Percentiles rank a stretch among this genome's conserved stretches.
Evolutionary conservation across 2,113 vertebrate species (phyloP).

Genomic region (Brachirus orientalis): DNA sequence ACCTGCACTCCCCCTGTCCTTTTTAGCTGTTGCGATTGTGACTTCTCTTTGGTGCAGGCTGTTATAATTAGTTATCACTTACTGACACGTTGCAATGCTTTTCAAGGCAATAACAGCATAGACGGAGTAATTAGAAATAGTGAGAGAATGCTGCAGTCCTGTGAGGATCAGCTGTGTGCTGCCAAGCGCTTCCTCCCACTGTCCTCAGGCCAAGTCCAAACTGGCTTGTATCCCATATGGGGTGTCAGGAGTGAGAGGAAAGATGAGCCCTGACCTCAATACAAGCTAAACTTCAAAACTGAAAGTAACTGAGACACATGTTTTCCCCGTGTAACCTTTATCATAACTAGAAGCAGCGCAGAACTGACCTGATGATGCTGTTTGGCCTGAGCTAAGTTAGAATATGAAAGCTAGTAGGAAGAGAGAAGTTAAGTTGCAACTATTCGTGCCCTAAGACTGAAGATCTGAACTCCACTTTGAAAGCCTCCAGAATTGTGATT

Average conservation of each 20-base stretch:
- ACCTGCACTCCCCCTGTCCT: too few species aligned
- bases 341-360: slow-evolving; percentile 14
- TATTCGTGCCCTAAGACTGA: too few species aligned
- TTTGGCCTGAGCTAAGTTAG: slow-evolving; percentile 3
- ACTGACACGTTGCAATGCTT: slow-evolving; percentile 25
- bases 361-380: not conserved
- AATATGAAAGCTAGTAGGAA: not conserved
- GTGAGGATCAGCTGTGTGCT: slow-evolving; percentile 66
- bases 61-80: not conserved
- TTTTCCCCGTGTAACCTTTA: slow-evolving; percentile 29
- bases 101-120: slow-evolving; percentile 1
- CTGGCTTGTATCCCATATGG: slow-evolving; percentile 35
- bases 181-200: slow-evolving; percentile 5
- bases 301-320: slow-evolving; percentile 8
- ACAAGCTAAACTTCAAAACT: slow-evolving; percentile 35
- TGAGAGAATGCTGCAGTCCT: slow-evolving; percentile 24
- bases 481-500: too few species aligned
- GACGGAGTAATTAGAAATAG: slow-evolving; percentile 25
- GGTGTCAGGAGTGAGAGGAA: slow-evolving; percentile 17
- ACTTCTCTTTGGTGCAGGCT: too few species aligned
- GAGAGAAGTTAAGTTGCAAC: not conserved
- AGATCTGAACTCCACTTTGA: too few species aligned
- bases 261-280: slow-evolving; percentile 13
- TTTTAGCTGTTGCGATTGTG: too few species aligned
- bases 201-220: slow-evolving; percentile 48